Evolutionary conservation across 2,797 vertebrate genomes (phyloP), one percentile per base, ranked within the genome.

Genomic region (Microctenopoma steveboyesi): DNA sequence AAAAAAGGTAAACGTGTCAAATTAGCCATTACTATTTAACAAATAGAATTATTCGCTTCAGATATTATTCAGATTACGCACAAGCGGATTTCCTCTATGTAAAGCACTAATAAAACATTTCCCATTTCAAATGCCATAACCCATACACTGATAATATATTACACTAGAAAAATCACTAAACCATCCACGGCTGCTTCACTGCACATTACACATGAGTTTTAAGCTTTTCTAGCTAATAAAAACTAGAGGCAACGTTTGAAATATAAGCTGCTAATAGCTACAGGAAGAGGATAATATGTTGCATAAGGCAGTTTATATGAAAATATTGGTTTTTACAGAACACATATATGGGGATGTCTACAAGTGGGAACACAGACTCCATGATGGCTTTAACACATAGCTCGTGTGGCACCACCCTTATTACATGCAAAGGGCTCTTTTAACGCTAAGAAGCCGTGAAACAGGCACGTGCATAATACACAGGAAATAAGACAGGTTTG

Each of bases 401-500:
- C 68, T 74, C 22, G 12, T 76, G 78, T 79, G 79, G 72, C 85
- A 74, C 72, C 75, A 74, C 76, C 73, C 85, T 89, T 78, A 68
- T 76, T 80, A 80, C 83, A 88, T 76, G 82, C 78, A 86, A 80
- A 45, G 74, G 73, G 64, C 42, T 79, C 67, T 46, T 83, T 88
- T 79, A 91, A 89, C 64, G 51, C 73, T 62, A 84, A 83, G 74
- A 91, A 91, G 62, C 60, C 85, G 72, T 89, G 82, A 88, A 89
- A 92, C 82, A 75, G 66, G 78, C 70, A 66, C 49, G 56, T 74
- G 76, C 49, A 66, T 66, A 78, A 80, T 55, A 74, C 77, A 46
- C 22, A 18, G 39, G 49, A 67, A 72, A 28, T 16, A 64, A 74
- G 50, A n/a, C 40, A 30, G 25, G 22, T 58, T 65, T 62, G 30